Conservation (phyloP, 2,797 vertebrate genomes). For the Nasua narica region DNA sequence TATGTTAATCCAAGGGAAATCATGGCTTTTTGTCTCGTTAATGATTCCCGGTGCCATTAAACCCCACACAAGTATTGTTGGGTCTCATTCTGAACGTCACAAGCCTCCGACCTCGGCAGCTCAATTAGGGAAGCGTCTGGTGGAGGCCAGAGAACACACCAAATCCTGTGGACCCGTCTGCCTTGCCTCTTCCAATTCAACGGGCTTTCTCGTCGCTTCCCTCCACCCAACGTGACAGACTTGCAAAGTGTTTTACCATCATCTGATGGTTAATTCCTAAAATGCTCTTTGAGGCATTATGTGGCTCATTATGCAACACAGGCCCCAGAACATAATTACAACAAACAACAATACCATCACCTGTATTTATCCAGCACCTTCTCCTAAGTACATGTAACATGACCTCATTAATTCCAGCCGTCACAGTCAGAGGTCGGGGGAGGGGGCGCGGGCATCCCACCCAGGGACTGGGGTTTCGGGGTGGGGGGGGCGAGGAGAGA, state of each 20-base stretch:
- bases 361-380: background rate
- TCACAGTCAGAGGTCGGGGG: background rate
- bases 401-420: background rate
- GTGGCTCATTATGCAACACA: background rate
- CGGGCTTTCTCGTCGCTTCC: background rate
- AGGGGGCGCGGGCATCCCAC: background rate
- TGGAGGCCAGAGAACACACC: constrained; percentile 46
- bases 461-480: background rate
- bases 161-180: background rate
- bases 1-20: constrained; percentile 63
- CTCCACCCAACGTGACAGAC: background rate
- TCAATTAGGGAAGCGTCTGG: constrained; percentile 50
- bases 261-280: constrained; percentile 17
- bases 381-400: background rate
- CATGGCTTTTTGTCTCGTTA: constrained; percentile 54
- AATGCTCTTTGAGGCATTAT: constrained; percentile 8
- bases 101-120: constrained; percentile 47
- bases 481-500: background rate
- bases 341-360: background rate
- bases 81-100: constrained; percentile 57
- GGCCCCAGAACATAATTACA: constrained; percentile 28
- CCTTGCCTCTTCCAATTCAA: background rate
- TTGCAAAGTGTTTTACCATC: background rate
- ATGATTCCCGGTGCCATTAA: constrained; percentile 75
- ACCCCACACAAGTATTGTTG: constrained; percentile 56